Evolutionary conservation across 1,140 invertebrate genomes (phyloP).

Genomic region (Argopecten irradians): DNA sequence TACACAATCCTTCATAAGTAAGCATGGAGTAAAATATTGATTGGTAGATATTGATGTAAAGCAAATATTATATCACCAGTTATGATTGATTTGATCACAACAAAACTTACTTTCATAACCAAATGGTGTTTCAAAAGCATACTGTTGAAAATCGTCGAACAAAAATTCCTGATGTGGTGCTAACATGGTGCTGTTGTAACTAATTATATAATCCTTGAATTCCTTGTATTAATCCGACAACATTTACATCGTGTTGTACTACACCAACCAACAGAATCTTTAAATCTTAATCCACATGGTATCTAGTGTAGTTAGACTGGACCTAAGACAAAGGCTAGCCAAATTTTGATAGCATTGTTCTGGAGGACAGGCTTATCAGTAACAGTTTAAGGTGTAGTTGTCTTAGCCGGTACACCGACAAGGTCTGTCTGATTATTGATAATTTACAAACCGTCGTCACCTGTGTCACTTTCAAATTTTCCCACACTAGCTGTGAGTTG

Average conservation of each 20-base stretch:
- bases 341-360: background rate
- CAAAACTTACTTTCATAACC: slow-evolving; percentile 1
- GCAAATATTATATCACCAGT: no score
- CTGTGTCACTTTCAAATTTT: slow-evolving; percentile 22
- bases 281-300: background rate
- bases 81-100: no score
- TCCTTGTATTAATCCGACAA: background rate
- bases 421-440: background rate
- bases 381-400: background rate
- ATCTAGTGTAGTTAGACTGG: background rate
- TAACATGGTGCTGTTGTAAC: slow-evolving; percentile 35
- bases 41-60: no score
- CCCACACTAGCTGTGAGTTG: background rate
- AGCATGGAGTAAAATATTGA: no score
- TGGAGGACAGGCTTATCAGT: slow-evolving; percentile 5
- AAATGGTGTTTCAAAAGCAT: slow-evolving; percentile 35
- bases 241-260: background rate
- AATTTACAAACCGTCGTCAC: slow-evolving; percentile 21
- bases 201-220: slow-evolving; percentile 34
- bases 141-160: slow-evolving; percentile 49
- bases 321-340: background rate
- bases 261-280: background rate
- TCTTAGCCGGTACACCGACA: background rate
- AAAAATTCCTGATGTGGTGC: slow-evolving; percentile 36
- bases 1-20: no score